Evolutionary conservation across 2,888 invertebrate genomes (phyloP), one percentile per base, ranked within the genome.

Genomic region (Macrophya alboannulata): DNA sequence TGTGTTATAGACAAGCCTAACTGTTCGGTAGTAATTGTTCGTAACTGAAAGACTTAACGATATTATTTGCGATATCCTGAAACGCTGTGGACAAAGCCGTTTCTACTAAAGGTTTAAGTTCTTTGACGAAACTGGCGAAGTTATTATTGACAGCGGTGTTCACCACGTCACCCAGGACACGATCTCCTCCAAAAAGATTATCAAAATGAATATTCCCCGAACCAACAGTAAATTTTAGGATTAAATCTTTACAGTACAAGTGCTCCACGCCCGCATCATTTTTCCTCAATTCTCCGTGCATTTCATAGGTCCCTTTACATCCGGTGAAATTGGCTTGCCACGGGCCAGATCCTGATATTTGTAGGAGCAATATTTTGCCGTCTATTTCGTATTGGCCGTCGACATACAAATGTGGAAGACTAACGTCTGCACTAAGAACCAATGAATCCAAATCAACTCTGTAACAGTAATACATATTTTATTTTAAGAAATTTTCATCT

Each of bases 111-210:
- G 96, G 96, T 88, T 95, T 95, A 17, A 95, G 93, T 0, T 95
- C 94, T 48, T 92, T 93, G 6, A 95, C 90, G 89, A 96, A 95
- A 65, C 95, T 95, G 0, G 94, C 94, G 86, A 95, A 95, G 90
- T 96, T 96, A 88, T 95, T 94, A 89, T 96, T 95, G 79, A 96
- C 95, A 0, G 95, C 95, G 68, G 93, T 92, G 90, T 96, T 96
- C 0, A 95, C 92, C 15, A 95, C 93, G 12, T 93, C 92, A 95
- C 96, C 95, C 77, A 96, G 93, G 71, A 94, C 92, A 89, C 94
- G 94, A 89, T 96, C 95, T 12, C 95, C 95, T 25, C 95, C 95
- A 92, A 96, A 96, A 17, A 96, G 94, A 82, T 96, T 96, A 0
- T 95, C 95, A 0, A 96, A 92, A 65, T 92, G 90, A 55, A 96